phyloP scores from a whole-genome alignment of 2,113 vertebrate genomes.

The Arizona elegans region DNA sequence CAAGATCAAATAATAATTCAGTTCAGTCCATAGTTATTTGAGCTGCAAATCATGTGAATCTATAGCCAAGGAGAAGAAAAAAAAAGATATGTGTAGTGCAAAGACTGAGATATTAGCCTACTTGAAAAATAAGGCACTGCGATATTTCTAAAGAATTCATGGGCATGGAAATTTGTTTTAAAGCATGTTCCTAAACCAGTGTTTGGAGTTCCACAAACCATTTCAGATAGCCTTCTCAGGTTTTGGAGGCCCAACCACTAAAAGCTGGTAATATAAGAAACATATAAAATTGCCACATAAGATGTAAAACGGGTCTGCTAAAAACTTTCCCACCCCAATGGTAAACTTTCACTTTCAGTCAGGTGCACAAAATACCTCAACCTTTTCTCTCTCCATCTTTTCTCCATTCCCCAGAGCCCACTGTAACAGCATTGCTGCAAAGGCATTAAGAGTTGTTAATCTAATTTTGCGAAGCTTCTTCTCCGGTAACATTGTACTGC shows the following conservation, averaged over 20 bases:
- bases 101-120: slow-evolving; percentile 7
- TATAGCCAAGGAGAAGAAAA: slow-evolving; percentile 47
- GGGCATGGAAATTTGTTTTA: not conserved
- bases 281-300: not conserved
- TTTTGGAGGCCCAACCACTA: not conserved
- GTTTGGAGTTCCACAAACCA: not conserved
- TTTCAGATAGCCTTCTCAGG: not conserved
- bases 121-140: slow-evolving; percentile 1
- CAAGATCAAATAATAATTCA: slow-evolving; percentile 64
- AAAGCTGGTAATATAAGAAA: not conserved
- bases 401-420: not conserved
- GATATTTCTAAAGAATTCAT: slow-evolving; percentile 5
- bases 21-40: slow-evolving; percentile 57
- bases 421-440: too few relatives aligned
- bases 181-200: not conserved
- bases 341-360: not conserved
- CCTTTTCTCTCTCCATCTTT: not conserved
- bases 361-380: not conserved
- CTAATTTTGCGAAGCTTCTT: too few relatives aligned
- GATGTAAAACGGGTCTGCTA: not conserved
- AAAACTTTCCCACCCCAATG: not conserved
- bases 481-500: too few relatives aligned
- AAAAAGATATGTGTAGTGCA: slow-evolving; percentile 40
- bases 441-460: too few relatives aligned
- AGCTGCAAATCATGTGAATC: slow-evolving; percentile 53